Evolutionary conservation across 2,888 invertebrate species (phyloP).

Genomic region (Drosophila ezoana): DNA sequence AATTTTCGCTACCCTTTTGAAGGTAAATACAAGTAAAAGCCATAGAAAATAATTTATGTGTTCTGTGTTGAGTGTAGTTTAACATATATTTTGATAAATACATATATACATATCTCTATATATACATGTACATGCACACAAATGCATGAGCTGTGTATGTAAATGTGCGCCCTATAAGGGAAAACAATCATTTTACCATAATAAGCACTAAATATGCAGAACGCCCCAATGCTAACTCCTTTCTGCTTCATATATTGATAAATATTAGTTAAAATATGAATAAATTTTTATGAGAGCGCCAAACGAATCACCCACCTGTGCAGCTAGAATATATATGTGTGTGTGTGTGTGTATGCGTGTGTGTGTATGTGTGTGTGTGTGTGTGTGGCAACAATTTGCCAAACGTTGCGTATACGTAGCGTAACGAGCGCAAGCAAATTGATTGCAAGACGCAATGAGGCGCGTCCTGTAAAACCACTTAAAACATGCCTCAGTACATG

Average conservation of each 20-base stretch:
- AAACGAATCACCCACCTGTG: slow-evolving; percentile 51
- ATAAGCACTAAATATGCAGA: slow-evolving; percentile 78
- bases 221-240: slow-evolving; percentile 49
- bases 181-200: slow-evolving; percentile 79
- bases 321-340: not conserved
- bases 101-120: slow-evolving; percentile 8
- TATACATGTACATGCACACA: slow-evolving; percentile 6
- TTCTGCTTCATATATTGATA: slow-evolving; percentile 58
- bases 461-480: slow-evolving; percentile 84
- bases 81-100: not conserved
- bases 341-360: not conserved
- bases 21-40: slow-evolving; percentile 15
- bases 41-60: slow-evolving; percentile 42
- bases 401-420: slow-evolving; percentile 65
- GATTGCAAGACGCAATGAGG: slow-evolving; percentile 83
- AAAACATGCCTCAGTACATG: slow-evolving; percentile 83
- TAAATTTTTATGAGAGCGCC: slow-evolving; percentile 34
- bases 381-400: slow-evolving; percentile 21
- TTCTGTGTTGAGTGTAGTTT: slow-evolving; percentile 3
- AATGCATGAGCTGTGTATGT: slow-evolving; percentile 44
- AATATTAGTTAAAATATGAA: slow-evolving; percentile 80
- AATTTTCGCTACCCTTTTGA: not conserved
- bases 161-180: slow-evolving; percentile 55
- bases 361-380: slow-evolving; percentile 29
- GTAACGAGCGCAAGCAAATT: slow-evolving; percentile 74